phyloP scores from a whole-genome alignment of 2,113 vertebrate species.

The Anolis sagrei region DNA sequence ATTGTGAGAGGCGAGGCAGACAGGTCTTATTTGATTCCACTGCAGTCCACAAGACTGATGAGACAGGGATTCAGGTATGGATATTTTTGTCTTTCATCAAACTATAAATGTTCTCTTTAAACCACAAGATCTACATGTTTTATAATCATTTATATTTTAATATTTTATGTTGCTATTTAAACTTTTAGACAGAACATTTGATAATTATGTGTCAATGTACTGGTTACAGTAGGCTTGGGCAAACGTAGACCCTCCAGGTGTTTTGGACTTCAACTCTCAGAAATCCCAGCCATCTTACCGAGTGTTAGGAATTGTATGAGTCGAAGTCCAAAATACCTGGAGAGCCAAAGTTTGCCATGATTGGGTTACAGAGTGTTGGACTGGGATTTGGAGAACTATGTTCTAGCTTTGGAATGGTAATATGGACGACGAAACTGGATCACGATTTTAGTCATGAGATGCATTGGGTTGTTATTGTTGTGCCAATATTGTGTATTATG shows the following conservation, averaged over 20 bases:
- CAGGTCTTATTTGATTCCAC: constrained; percentile 91
- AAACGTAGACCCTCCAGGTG: no score
- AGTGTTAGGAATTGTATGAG: no score
- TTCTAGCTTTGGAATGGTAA: neutral
- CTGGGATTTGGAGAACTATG: neutral
- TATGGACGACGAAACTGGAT: no score
- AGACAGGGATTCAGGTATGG: constrained; percentile 76
- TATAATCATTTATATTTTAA: neutral
- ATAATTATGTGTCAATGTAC: neutral
- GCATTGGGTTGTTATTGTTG: no score
- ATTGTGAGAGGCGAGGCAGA: constrained; percentile 87
- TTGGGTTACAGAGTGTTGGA: neutral
- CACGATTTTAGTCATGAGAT: no score
- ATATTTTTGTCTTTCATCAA: neutral
- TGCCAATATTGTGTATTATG: no score
- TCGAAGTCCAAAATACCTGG: no score
- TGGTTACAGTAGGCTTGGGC: no score
- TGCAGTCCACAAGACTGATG: constrained; percentile 82
- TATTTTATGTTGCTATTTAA: neutral
- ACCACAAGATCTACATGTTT: neutral
- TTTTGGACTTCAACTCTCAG: no score
- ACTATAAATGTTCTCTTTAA: neutral
- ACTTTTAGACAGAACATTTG: neutral
- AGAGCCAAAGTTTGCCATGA: no score
- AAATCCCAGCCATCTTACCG: no score